phyloP scores from a whole-genome alignment of 1,140 invertebrate genomes.

The Holcopasites calliopsidis region DNA sequence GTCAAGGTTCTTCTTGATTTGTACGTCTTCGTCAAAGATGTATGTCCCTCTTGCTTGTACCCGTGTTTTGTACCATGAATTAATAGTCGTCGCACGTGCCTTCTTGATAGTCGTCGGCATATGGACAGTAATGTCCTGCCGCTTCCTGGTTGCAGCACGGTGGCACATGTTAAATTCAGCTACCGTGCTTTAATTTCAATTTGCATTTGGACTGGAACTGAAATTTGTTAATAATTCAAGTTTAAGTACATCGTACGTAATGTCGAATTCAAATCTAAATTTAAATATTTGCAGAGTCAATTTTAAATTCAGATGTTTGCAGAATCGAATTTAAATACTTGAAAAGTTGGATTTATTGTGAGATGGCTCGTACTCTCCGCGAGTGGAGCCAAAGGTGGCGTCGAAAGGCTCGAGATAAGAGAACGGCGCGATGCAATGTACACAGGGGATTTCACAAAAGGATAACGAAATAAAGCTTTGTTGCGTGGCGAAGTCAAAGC shows the following conservation, averaged over 20 bases:
- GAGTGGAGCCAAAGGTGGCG: slow-evolving; percentile 26
- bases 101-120: slow-evolving; percentile 30
- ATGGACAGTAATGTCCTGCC: slow-evolving; percentile 40
- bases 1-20: slow-evolving; percentile 23
- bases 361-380: no score
- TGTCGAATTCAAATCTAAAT: no score
- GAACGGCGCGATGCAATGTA: slow-evolving; percentile 3
- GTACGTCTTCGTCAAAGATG: slow-evolving; percentile 16
- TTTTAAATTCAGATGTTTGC: no score
- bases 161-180: slow-evolving; percentile 46
- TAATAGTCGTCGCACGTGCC: slow-evolving; percentile 27
- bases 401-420: not conserved
- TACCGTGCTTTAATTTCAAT: no score
- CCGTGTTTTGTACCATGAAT: slow-evolving; percentile 14
- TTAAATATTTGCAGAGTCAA: no score
- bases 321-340: no score
- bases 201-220: no score
- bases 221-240: no score
- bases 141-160: slow-evolving; percentile 41
- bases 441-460: not conserved
- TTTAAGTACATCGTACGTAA: no score
- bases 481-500: not conserved
- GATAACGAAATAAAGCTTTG: not conserved
- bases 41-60: no score
- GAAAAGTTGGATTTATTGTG: no score